A percentile compares a stretch with the other conserved stretches of the same genome.
Conservation (phyloP, 2,113 vertebrate species). For the Ageneiosus marmoratus region DNA sequence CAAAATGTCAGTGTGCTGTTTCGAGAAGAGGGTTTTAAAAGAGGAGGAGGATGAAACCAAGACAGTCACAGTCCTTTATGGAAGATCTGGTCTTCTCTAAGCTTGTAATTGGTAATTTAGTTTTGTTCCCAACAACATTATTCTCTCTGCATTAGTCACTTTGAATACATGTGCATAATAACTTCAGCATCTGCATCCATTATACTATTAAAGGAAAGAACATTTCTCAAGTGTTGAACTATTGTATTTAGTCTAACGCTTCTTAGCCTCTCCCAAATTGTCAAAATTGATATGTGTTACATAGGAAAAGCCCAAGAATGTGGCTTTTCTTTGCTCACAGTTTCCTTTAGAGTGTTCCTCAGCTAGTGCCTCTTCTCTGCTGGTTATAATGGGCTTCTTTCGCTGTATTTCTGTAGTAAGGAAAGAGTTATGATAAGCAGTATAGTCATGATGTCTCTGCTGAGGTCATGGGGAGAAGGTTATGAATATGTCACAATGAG, state of each 20-base stretch:
- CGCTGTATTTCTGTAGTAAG: conserved; percentile 27
- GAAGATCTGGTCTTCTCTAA: conserved; percentile 5
- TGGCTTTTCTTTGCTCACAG: not conserved
- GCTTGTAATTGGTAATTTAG: conserved; percentile 5
- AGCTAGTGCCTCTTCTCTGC: not conserved
- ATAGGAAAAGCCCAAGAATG: no score
- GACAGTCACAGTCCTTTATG: not conserved
- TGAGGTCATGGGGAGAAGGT: conserved; percentile 50
- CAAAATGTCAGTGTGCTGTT: not conserved
- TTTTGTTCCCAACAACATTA: not conserved
- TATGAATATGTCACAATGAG: conserved; percentile 53
- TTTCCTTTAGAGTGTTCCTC: not conserved
- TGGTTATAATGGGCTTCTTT: not conserved
- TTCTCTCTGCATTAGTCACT: not conserved
- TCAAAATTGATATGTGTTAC: not conserved
- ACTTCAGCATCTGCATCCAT: not conserved
- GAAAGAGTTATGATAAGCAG: conserved; percentile 5
- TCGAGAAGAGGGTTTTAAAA: not conserved
- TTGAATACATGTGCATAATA: not conserved
- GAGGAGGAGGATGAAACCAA: not conserved
- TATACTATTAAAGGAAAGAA: not conserved
- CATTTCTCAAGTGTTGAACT: not conserved
- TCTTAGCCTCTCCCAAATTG: not conserved
- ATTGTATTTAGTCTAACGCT: not conserved
- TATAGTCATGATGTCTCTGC: conserved; percentile 1